Base-by-base conservation (phyloP, 2,888 invertebrate species). In the Chrysolina haemoptera region DNA sequence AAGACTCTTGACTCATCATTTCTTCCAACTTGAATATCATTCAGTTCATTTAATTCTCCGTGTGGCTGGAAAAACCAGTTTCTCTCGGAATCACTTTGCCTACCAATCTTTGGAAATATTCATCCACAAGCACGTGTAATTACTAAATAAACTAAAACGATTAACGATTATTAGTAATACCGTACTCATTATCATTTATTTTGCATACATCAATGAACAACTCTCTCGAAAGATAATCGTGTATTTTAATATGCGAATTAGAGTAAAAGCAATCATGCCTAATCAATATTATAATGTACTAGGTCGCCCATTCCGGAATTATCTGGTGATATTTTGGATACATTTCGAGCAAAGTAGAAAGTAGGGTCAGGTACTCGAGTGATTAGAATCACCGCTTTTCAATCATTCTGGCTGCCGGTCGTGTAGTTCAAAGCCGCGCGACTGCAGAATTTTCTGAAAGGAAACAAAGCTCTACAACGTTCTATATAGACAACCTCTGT, bases 41-140 rank as follows among this genome's bases (percentile, higher is more conserved):
- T 16, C 16, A 16, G 16, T 48, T 16, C 9, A 48, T 48, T 35
- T 1, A 43, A 14, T 43, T 43, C 43, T 12, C 14, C 0, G 22
- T 18, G 20, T 3, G 35, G 8, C 10, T 1, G 11, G 12, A 9
- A 12, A 53, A 53, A 53, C 53, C 12, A 22, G 53, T 53, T 53
- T 20, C 53, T 22, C 20, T 5, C 0, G 12, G 35, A 35, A 35
- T 8, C 10, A 11, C 18, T 22, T 53, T 9, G 4, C 20, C 11
- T 53, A 20, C 53, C 12, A 20, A 53, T 53, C 53, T 53, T 20
- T 18, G 53, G 53, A 53, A 53, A 53, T 18, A 53, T 53, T 53
- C 12, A 20, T 9, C 53, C 14, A 20, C 20, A 20, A 12, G 12
- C 53, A 53, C 53, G 53, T 53, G 53, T 53, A 10, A 18, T 53